phyloP scores from a whole-genome alignment of 2,888 invertebrate species.

The Nebria brevicollis region DNA sequence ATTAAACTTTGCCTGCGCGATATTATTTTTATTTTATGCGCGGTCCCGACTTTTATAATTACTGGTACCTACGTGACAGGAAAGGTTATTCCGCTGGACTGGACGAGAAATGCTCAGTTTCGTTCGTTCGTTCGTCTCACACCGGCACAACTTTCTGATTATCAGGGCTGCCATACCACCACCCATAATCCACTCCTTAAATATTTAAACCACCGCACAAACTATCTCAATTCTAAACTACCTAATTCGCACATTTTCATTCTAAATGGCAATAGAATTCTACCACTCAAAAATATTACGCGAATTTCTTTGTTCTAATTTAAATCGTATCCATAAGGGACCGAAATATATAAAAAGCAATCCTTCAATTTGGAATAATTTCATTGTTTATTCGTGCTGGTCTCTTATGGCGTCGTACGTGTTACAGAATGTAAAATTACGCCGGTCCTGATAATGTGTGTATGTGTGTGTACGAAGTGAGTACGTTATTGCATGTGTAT shows the following conservation, averaged over 20 bases:
- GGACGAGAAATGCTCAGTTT: neutral
- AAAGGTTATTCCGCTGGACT: conserved; percentile 30
- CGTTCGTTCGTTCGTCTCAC: neutral
- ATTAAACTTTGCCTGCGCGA: conserved; percentile 47
- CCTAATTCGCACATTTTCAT: too few species aligned
- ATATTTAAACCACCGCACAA: neutral
- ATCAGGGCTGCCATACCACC: neutral
- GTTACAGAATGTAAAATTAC: neutral
- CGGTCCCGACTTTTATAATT: conserved; percentile 43
- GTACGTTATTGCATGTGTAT: neutral
- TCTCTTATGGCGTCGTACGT: too few species aligned
- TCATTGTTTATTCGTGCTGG: too few species aligned
- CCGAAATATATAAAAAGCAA: too few species aligned
- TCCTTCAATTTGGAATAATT: too few species aligned
- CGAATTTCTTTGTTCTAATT: too few species aligned
- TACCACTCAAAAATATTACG: too few species aligned
- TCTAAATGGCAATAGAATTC: too few species aligned
- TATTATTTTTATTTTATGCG: conserved; percentile 47
- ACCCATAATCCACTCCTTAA: neutral
- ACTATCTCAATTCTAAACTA: too few species aligned
- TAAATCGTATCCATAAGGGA: too few species aligned
- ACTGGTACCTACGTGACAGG: conserved; percentile 40
- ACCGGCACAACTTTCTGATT: conserved; percentile 1
- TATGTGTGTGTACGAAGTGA: conserved; percentile 6
- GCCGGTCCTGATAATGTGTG: conserved; percentile 5